phyloP scores from a whole-genome alignment of 2,888 invertebrate species.

The Drosophila mettleri region DNA sequence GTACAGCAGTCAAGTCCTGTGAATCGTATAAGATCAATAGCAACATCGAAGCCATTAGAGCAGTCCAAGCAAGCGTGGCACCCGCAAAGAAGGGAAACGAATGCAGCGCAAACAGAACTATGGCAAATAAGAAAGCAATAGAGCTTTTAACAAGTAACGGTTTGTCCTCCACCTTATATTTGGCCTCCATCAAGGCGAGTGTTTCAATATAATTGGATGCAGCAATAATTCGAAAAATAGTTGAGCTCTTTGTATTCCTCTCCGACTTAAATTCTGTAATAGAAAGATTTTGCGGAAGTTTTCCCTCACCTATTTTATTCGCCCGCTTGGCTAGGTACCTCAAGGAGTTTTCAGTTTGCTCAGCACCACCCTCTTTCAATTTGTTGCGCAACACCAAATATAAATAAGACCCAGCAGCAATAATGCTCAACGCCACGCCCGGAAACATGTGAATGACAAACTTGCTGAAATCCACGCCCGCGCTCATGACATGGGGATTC shows the following conservation, averaged over 20 bases:
- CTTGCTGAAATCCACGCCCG: slow-evolving; percentile 90
- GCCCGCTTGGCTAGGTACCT: slow-evolving; percentile 91
- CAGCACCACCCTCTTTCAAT: slow-evolving; percentile 86
- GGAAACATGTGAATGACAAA: slow-evolving; percentile 93
- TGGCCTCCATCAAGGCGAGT: slow-evolving; percentile 86
- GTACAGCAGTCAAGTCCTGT: slow-evolving; percentile 91
- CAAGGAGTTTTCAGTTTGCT: slow-evolving; percentile 91
- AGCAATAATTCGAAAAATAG: slow-evolving; percentile 65
- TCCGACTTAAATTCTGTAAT: slow-evolving; percentile 87
- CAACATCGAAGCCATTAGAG: slow-evolving; percentile 91
- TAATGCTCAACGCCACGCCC: slow-evolving; percentile 86
- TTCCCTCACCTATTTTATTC: slow-evolving; percentile 77
- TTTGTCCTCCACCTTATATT: slow-evolving; percentile 92
- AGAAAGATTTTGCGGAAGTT: slow-evolving; percentile 87
- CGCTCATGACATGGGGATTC: slow-evolving; percentile 57
- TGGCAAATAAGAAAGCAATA: slow-evolving; percentile 89
- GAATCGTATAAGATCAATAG: slow-evolving; percentile 91
- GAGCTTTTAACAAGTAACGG: slow-evolving; percentile 90
- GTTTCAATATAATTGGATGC: slow-evolving; percentile 87
- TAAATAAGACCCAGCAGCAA: slow-evolving; percentile 89
- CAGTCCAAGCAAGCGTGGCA: slow-evolving; percentile 93
- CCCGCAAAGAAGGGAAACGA: slow-evolving; percentile 89
- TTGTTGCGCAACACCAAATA: slow-evolving; percentile 89
- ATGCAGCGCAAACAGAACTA: slow-evolving; percentile 92
- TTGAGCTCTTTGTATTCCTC: slow-evolving; percentile 80